Evolutionary conservation across 2,888 invertebrate species (phyloP), one percentile per base, ranked within the genome.

Genomic region (Eucera pruinosa): DNA sequence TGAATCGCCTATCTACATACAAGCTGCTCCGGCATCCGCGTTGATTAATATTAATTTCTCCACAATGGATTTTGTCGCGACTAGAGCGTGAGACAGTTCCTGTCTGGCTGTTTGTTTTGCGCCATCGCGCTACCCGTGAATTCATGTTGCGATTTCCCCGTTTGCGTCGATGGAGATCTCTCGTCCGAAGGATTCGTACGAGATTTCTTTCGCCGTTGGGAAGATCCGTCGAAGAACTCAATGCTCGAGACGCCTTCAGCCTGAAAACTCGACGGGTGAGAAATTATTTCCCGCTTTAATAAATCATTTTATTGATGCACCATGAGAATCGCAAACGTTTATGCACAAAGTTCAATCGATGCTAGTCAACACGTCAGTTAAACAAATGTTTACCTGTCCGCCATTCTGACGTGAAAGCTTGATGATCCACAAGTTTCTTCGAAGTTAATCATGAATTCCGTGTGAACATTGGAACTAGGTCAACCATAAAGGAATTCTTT

Each of bases 41-140:
- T 43, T 78, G 77, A 79, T 87, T 82, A 80, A 82, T 85, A 82
- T 86, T 85, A 81, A 86, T 86, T 79, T 68, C 25, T 45, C 27
- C 65, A 65, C 64, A 78, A 64, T 76, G 72, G 82, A 81, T 70
- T 64, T 84, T 70, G 85, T 80, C 82, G 76, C 73, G 45, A 55
- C 58, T 68, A 80, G 80, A 80, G 61, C 81, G 85, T 86, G 85
- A 60, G 86, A 85, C 50, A 50, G 25, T 82, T 68, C 48, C 48
- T 64, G 65, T 6, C 27, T 11, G 41, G 54, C 36, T 71, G 70
- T 74, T 71, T 55, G 60, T 47, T 66, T 64, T 54, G 6, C 47
- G 15, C 33, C 27, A 47, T 60, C 43, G 55, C 55, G 68, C 69
- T 43, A 72, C 41, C 60, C 57, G 60, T 71, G 67, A 78, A 81